Conservation (phyloP, 2,113 vertebrate species). For the Istiophorus platypterus region DNA sequence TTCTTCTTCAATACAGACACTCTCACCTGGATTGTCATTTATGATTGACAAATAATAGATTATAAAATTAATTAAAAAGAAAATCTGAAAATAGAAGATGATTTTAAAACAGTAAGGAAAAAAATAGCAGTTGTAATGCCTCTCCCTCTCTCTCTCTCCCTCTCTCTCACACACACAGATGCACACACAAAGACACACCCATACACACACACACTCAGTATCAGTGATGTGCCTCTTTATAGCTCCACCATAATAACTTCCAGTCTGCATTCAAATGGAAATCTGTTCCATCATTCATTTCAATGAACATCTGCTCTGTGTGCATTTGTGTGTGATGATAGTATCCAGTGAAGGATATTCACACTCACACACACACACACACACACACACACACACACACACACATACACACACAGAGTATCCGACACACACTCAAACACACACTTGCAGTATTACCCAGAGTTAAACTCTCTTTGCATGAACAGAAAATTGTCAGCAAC, state of each 20-base stretch:
- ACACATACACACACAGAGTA: neutral
- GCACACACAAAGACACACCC: conserved; percentile 22
- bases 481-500: conserved; percentile 53
- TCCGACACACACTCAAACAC: neutral
- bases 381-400: neutral
- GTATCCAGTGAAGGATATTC: conserved; percentile 51
- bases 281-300: conserved; percentile 70
- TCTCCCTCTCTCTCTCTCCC: neutral
- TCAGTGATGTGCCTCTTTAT: conserved; percentile 35
- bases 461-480: too few species aligned
- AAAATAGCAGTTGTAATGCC: neutral
- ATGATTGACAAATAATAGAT: too few species aligned
- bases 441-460: too few species aligned
- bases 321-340: conserved; percentile 19
- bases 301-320: conserved; percentile 69
- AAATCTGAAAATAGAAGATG: too few species aligned
- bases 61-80: too few species aligned
- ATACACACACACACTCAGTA: conserved; percentile 8
- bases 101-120: neutral
- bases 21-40: conserved; percentile 5
- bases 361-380: neutral
- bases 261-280: conserved; percentile 77
- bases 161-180: neutral
- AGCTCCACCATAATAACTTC: conserved; percentile 62
- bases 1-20: neutral